Evolutionary conservation across 1,140 invertebrate species (phyloP), one percentile per base, ranked within the genome.

Genomic region (Dermatophagoides farinae): DNA sequence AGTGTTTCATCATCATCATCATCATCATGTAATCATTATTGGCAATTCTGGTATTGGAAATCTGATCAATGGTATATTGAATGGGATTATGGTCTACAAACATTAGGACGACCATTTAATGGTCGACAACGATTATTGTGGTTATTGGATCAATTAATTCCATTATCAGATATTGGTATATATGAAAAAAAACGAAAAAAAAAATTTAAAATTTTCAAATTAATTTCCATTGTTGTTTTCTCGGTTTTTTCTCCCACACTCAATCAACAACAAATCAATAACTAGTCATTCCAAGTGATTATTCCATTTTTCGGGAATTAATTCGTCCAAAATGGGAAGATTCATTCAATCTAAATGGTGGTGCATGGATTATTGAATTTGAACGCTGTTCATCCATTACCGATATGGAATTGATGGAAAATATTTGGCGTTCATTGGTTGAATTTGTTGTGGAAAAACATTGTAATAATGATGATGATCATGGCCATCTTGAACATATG

Each of bases 311-410:
- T 37, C n/a, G 44, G 1, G 51, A 23, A 37, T 20, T 12, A 6
- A 49, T 61, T 12, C 62, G 38, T 10, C 60, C 60, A 23, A 55
- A 23, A 20, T 61, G 60, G 60, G 60, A 61, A 41, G 60, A 61
- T 46, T 10, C 22, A 11, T 31, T 39, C 8, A 61, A 61, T 23
- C 5, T 12, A 18, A 39, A 57, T 14, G 60, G 60, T 20, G 60
- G 60, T 31, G 16, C 16, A 43, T 61, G 60, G 60, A 40, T 55
- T 23, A 49, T 60, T n/a, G 58, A 60, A 25, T 60, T 60, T 23
- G 53, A 39, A 39, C 53, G 53, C 25, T n/a, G 23, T 20, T 18
- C n/a, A 12, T 31, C 8, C 2, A 31, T 31, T 31, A 50, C 47
- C 14, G 53, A 55, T 39, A 23, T 55, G 14, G 6, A 14, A 20